These are phyloP conservation scores for Argentina silus DNA, from an alignment of 2,797 vertebrate species.

Conservation along the genomic window DNA sequence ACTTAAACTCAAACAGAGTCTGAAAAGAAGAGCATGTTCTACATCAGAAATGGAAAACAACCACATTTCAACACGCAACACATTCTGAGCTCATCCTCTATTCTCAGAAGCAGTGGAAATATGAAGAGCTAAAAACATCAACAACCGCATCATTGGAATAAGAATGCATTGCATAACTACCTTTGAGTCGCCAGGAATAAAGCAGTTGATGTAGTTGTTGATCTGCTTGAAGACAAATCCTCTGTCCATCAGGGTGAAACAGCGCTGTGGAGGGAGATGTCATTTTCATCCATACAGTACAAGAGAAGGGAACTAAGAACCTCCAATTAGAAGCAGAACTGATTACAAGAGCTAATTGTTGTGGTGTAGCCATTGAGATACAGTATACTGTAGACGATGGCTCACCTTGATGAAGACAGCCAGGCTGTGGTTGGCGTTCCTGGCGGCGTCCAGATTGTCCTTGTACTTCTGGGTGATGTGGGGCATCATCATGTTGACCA, in stretches of 20 bases:
- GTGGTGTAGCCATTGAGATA: neutral
- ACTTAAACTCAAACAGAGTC: conserved; percentile 97
- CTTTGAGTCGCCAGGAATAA: conserved; percentile 94
- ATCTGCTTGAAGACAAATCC: conserved; percentile 98
- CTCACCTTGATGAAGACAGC: conserved; percentile 95
- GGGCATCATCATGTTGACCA: conserved; percentile 97
- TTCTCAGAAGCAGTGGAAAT: neutral
- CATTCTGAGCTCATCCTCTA: no score
- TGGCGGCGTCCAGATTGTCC: conserved; percentile 94
- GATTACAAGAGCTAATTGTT: neutral
- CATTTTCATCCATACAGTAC: conserved; percentile 20
- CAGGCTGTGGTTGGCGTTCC: conserved; percentile 97
- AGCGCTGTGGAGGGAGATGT: conserved; percentile 77
- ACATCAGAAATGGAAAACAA: no score
- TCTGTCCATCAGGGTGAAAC: conserved; percentile 97
- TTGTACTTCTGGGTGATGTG: conserved; percentile 98
- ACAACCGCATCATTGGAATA: neutral
- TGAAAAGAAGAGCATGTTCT: conserved; percentile 49
- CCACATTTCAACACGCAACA: neutral
- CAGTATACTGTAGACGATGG: no score
- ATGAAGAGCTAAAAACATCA: neutral
- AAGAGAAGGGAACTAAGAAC: conserved; percentile 18
- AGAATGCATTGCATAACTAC: conserved; percentile 64
- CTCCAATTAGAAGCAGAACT: neutral
- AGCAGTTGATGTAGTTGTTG: conserved; percentile 97